Evolutionary conservation across 2,888 invertebrate genomes (phyloP), one percentile per base, ranked within the genome.

Genomic region (Syrista parreyssii): DNA sequence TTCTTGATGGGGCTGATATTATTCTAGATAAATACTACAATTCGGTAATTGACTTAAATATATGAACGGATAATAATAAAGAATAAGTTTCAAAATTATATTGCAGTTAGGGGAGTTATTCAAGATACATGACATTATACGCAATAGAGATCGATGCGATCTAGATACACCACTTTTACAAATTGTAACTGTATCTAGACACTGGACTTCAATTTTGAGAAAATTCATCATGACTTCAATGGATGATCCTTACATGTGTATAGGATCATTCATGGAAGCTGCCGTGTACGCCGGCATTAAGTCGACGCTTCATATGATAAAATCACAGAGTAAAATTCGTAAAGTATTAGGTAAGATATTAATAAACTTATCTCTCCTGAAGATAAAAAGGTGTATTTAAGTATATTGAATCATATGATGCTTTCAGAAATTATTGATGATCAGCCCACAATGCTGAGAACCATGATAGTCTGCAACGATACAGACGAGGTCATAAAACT

Each of bases 201-300:
- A 93, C 74, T 97, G 96, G 96, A 94, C 94, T 55, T 87, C 92
- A 30, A 89, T 92, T 15, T 91, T 96, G 84, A 92, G 93, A 74
- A 90, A 92, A 0, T 92, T 96, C 35, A 92, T 93, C 0, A 92
- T 92, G 69, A 92, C 91, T 73, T 92, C 88, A 68, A 88, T 95
- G 30, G 92, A 93, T 0, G 93, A 94, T 85, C 94, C 96, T 0
- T 92, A 95, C 1, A 91, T 96, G 6, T 94, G 95, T 78, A 95
- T 97, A 77, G 94, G 95, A 0, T 95, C 96, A 33, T 94, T 94
- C 83, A 93, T 96, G 83, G 97, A 97, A 91, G 96, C 96, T 74
- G 94, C 96, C 0, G 91, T 96, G 23, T 97, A 95, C 90, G 95
- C 94, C n/a, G 83, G 93, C 88, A 91, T 93, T 82, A 79, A 92